Conservation (phyloP, 2,113 vertebrate genomes). For the Notiomystis cincta region DNA sequence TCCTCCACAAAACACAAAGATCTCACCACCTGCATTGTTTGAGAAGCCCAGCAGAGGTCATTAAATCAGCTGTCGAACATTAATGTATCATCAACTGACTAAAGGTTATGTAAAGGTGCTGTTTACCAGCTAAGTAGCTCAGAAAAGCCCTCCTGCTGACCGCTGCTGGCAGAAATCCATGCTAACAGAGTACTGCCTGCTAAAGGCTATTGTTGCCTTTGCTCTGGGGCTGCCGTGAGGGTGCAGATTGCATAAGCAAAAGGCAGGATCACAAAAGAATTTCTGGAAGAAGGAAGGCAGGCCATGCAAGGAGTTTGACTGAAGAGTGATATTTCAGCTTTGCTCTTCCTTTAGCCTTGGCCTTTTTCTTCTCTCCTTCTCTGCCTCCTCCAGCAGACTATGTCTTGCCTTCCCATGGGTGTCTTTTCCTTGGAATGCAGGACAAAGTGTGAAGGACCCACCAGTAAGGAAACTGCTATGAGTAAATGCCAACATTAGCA, state of each 20-base stretch:
- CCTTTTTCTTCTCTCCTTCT: background rate
- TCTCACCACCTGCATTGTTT: background rate
- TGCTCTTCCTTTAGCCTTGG: background rate
- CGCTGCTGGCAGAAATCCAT: background rate
- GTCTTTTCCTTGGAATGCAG: background rate
- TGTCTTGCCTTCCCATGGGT: background rate
- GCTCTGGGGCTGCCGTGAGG: background rate
- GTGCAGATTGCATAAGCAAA: background rate
- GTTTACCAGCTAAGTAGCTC: background rate
- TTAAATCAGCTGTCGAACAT: background rate
- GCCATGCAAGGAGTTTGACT: background rate
- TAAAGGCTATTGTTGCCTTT: background rate
- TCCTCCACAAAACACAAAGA: background rate
- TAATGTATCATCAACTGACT: background rate
- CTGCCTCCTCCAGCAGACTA: background rate
- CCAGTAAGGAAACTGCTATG: background rate
- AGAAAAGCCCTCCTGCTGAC: background rate
- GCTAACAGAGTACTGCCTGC: background rate
- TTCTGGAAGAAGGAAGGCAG: background rate
- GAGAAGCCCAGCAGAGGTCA: background rate
- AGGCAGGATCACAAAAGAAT: background rate
- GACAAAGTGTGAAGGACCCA: background rate
- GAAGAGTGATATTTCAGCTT: rapidly evolving
- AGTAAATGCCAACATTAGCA: background rate
- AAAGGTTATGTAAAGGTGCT: background rate